Base-by-base conservation (phyloP, 2,797 vertebrate species). In the Pseudochaenichthys georgianus region DNA sequence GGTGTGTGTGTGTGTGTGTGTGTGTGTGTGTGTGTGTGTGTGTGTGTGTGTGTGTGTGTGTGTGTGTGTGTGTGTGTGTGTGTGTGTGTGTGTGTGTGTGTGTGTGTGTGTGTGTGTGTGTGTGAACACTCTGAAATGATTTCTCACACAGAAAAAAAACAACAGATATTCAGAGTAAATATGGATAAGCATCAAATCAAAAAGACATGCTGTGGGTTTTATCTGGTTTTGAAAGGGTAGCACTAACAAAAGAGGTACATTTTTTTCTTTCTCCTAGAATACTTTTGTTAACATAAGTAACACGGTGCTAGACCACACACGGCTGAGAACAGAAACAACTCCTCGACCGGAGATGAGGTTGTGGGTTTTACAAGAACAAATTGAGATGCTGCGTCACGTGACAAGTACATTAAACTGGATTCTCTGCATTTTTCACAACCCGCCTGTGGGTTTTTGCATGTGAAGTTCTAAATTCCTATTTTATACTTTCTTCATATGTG, bases 1-100 rank as follows among this genome's bases (percentile, higher is more conserved):
- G 90, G 93, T 82, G 87, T 93, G 91, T 89, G 93, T n/a, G 89
- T 91, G 90, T 47, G 17, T 83, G 58, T 64, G 19, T 71, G 70
- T 77, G 75, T 58, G 67, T 75, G 23, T 3, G 23, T 28, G 23
- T 3, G 23, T 6, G 17, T 83, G 58, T 64, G 19, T 71, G 70
- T 77, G 75, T 58, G 67, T 75, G 23, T 3, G 23, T 28, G 23
- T 3, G 23, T 28, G 23, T 28, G 23, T 28, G 23, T 28, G 23
- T 28, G 23, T 28, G 23, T 28, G 23, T 23, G 23, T 23, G 23
- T 23, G 23, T 23, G 23, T 23, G 23, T 23, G 23, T 23, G 23
- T 23, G 23, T 23, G 23, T 23, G 23, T 23, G 23, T 23, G 23
- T 23, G 23, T 23, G 23, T 23, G 23, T 23, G 23, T 23, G 23